These are phyloP conservation scores for Oreotrochilus melanogaster DNA, from an alignment of 2,113 vertebrate species.

Conservation along the genomic window DNA sequence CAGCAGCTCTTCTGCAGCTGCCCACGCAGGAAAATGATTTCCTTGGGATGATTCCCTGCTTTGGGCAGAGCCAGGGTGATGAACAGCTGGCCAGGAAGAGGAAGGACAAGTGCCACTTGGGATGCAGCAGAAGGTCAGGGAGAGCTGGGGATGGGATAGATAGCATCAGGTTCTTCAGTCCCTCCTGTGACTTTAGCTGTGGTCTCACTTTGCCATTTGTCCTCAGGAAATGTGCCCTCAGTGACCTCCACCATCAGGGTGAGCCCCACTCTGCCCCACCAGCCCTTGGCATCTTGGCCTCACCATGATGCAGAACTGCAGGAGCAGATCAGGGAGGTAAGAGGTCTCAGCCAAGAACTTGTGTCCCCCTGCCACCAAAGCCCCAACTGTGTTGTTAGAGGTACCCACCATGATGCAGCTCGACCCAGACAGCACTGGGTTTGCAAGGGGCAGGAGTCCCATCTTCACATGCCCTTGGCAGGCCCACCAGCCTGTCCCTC, in stretches of 20 bases:
- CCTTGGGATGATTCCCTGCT: neutral
- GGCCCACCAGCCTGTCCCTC: neutral
- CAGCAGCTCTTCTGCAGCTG: neutral
- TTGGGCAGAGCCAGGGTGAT: neutral
- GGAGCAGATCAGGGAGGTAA: neutral
- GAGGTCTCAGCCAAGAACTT: neutral
- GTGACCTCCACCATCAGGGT: neutral
- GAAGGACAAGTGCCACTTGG: neutral
- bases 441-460: neutral
- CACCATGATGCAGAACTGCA: neutral
- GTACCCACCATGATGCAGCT: neutral
- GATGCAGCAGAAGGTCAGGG: neutral
- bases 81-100: neutral
- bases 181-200: neutral
- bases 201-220: neutral
- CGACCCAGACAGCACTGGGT: neutral
- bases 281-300: neutral
- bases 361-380: neutral
- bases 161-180: neutral
- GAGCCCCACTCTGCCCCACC: neutral
- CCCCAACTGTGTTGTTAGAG: neutral
- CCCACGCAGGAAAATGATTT: fast-evolving
- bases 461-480: neutral
- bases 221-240: neutral
- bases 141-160: neutral